These are phyloP conservation scores for Halcyon badia DNA, from an alignment of 2,797 vertebrate genomes.

Conservation along the genomic window DNA sequence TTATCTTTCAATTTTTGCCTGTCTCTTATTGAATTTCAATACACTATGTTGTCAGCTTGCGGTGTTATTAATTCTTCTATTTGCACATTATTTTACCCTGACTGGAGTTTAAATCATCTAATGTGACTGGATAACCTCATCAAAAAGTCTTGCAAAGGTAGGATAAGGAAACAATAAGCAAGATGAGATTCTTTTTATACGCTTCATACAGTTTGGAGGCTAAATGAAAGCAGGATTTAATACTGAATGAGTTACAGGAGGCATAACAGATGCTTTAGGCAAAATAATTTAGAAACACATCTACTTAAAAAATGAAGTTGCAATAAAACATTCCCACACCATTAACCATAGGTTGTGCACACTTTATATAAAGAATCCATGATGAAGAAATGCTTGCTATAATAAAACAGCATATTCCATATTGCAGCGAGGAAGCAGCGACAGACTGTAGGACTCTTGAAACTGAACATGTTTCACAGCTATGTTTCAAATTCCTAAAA, in stretches of 20 bases:
- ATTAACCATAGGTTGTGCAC: constrained; percentile 52
- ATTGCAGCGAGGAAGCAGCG: neutral
- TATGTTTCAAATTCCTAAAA: constrained; percentile 33
- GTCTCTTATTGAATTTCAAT: neutral
- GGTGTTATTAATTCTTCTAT: neutral
- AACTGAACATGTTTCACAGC: neutral
- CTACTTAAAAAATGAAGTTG: constrained; percentile 39
- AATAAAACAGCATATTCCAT: neutral
- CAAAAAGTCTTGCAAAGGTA: neutral
- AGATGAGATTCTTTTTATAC: neutral
- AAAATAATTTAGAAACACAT: constrained; percentile 67
- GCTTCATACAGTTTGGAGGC: neutral
- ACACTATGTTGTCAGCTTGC: neutral
- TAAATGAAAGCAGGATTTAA: constrained; percentile 20
- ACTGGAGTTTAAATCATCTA: neutral
- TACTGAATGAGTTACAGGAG: constrained; percentile 17
- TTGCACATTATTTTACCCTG: neutral
- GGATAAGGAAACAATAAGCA: neutral
- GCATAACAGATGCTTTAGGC: constrained; percentile 34
- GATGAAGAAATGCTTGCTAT: constrained; percentile 8
- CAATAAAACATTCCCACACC: constrained; percentile 49
- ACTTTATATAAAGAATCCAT: constrained; percentile 23
- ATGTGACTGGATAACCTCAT: neutral
- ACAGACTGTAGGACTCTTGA: neutral
- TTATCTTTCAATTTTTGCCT: neutral